Conservation (phyloP, 2,113 vertebrate species). For the Danionella cerebrum region DNA sequence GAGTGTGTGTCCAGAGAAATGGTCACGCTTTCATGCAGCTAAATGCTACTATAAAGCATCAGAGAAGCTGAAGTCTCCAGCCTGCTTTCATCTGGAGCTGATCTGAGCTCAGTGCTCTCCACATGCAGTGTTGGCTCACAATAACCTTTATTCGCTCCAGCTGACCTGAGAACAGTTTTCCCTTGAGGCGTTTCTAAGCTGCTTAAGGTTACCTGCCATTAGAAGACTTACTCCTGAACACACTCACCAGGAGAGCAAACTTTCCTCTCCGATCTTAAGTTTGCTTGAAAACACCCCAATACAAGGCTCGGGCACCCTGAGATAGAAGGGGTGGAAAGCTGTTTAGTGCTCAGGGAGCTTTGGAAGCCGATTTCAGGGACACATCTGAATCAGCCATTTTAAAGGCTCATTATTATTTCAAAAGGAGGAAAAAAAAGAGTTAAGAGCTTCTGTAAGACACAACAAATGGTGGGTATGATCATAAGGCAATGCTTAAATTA, state of each 20-base stretch:
- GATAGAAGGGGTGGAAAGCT: conserved; percentile 1
- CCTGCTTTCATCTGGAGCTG: conserved; percentile 14
- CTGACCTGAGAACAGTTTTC: conserved; percentile 9
- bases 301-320: neutral
- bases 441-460: conserved; percentile 12
- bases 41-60: conserved; percentile 22
- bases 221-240: neutral
- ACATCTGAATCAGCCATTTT: conserved; percentile 21
- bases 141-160: conserved; percentile 17
- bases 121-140: neutral
- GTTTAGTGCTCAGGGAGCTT: conserved; percentile 8
- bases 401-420: conserved; percentile 26
- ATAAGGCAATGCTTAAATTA: conserved; percentile 13
- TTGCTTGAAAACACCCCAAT: conserved; percentile 17
- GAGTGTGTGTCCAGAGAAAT: conserved; percentile 12
- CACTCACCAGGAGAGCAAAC: conserved; percentile 5
- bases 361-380: conserved; percentile 2
- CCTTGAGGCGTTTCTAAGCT: neutral
- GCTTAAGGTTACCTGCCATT: conserved; percentile 21
- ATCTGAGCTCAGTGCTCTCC: conserved; percentile 16
- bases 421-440: conserved; percentile 16
- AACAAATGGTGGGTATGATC: conserved; percentile 18
- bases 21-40: conserved; percentile 23
- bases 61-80: conserved; percentile 19
- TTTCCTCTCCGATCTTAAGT: neutral